Evolutionary conservation across 2,797 vertebrate species (phyloP).

Genomic region (Cossypha polioptera): DNA sequence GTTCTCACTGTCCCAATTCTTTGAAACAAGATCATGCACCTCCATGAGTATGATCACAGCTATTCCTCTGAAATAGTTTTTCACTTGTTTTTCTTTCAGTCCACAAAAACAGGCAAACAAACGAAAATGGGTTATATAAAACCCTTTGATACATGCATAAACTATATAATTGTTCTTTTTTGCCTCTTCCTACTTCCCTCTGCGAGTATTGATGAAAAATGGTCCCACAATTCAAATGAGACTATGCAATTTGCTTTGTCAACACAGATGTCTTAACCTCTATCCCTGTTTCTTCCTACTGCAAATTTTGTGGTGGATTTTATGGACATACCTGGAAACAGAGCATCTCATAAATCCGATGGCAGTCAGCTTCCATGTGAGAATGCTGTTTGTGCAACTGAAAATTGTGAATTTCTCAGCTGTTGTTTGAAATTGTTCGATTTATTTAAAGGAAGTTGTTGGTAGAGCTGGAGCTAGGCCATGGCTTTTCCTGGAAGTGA

Average conservation of each 20-base stretch:
- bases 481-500: neutral
- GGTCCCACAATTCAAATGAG: neutral
- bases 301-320: neutral
- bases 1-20: neutral
- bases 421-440: neutral
- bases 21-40: neutral
- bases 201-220: neutral
- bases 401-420: neutral
- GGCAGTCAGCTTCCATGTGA: neutral
- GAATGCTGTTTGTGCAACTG: neutral
- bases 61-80: neutral
- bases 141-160: neutral
- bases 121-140: neutral
- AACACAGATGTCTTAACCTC: neutral
- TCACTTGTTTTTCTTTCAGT: neutral
- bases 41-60: neutral
- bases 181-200: neutral
- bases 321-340: neutral
- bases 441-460: neutral
- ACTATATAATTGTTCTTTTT: neutral
- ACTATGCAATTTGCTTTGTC: neutral
- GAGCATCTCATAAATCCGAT: neutral
- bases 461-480: neutral
- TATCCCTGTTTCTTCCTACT: neutral
- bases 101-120: neutral